Percentiles rank a stretch among this genome's conserved stretches.
Conservation (phyloP, 2,797 vertebrate species). For the Melanotaenia maccullochi region DNA sequence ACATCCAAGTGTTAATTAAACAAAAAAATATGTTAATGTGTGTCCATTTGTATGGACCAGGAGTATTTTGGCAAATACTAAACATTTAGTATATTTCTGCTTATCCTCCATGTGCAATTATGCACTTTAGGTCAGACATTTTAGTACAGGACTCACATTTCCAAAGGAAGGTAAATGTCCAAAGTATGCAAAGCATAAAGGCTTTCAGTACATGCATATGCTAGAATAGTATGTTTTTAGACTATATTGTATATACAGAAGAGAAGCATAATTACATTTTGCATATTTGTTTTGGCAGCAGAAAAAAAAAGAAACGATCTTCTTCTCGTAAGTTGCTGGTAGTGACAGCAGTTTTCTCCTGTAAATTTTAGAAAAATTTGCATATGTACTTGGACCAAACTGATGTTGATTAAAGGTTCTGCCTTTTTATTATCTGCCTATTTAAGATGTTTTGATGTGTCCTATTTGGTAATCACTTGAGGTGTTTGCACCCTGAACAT, state of each 20-base stretch:
- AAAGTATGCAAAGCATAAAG: constrained; percentile 16
- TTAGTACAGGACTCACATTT: constrained; percentile 7
- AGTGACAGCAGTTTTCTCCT: constrained; percentile 6
- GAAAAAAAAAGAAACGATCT: constrained; percentile 2
- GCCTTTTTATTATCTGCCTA: constrained; percentile 2
- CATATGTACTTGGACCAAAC: constrained; percentile 26
- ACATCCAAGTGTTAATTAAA: constrained; percentile 24
- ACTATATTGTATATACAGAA: constrained; percentile 21
- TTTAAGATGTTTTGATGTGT: constrained; percentile 18
- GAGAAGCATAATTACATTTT: constrained; percentile 36
- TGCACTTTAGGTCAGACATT: constrained; percentile 33
- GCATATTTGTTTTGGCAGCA: constrained; percentile 21
- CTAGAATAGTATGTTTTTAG: constrained; percentile 20
- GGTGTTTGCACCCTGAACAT: constrained; percentile 4
- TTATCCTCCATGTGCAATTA: constrained; percentile 39
- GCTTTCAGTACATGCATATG: constrained; percentile 21
- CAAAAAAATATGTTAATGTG: constrained; percentile 21
- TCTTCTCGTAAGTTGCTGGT: constrained; percentile 6
- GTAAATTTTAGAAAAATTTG: constrained; percentile 32
- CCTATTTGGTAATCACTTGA: constrained; percentile 36
- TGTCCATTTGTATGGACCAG: constrained; percentile 6
- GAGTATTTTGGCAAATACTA: constrained; percentile 9
- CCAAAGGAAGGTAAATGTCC: neutral
- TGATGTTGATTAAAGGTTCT: constrained; percentile 18
- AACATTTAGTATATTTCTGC: constrained; percentile 34